A percentile compares a stretch with the other conserved stretches of the same genome.
Evolutionary conservation across 2,797 vertebrate species (phyloP).

Genomic region (Martes flavigula): DNA sequence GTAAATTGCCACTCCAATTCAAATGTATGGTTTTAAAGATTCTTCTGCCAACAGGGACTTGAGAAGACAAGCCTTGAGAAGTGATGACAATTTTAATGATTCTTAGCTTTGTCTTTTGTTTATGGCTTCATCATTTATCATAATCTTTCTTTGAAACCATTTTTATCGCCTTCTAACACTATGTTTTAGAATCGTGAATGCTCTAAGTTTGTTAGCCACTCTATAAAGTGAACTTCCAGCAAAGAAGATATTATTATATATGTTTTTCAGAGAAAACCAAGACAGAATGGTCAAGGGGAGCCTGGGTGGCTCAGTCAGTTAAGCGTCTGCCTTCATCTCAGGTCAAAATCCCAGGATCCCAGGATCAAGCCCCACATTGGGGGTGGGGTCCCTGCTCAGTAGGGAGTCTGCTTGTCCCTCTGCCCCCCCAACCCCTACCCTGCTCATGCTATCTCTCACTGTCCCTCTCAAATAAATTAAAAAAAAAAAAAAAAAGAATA

Average conservation of each 20-base stretch:
- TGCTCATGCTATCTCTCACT: background rate
- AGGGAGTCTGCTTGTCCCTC: too few relatives aligned
- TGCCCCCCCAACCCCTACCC: too few relatives aligned
- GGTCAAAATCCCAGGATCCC: background rate
- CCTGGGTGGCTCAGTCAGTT: background rate
- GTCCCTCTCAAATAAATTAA: too few relatives aligned
- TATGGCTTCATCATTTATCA: background rate
- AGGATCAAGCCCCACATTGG: background rate
- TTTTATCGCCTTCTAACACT: background rate
- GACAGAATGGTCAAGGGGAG: background rate
- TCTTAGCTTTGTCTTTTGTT: slow-evolving; percentile 4
- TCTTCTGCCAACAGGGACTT: background rate
- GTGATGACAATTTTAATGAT: background rate
- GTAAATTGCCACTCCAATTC: background rate
- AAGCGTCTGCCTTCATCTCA: background rate
- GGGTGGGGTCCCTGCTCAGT: background rate
- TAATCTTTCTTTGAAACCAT: background rate
- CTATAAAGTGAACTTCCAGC: background rate
- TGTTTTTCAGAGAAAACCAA: background rate
- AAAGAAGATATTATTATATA: background rate
- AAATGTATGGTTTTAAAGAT: background rate
- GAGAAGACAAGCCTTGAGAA: background rate
- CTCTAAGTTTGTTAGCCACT: background rate
- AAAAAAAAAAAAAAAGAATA: background rate
- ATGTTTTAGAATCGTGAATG: slow-evolving; percentile 9